Base-by-base conservation (phyloP, 2,113 vertebrate species). In the Ochotona curzoniae region DNA sequence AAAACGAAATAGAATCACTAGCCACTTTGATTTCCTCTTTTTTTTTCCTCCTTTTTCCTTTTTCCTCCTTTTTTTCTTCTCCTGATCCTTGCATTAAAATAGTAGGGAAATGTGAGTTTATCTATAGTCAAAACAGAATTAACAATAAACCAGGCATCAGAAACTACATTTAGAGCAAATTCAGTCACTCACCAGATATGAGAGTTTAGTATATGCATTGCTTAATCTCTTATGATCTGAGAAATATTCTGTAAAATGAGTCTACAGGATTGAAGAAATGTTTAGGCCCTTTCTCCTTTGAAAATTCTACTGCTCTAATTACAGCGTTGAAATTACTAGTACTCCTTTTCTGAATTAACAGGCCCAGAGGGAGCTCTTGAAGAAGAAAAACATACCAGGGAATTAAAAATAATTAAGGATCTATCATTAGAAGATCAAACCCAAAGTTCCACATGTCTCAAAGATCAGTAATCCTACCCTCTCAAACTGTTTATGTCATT, bases 271-370 rank as follows among this genome's bases (percentile, higher is more conserved):
- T 80, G 79, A 74, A 64, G 32, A 61, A 82, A 49, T 14, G 2
- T 38, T 1, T 4, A 67, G 12, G 30, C 13, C 79, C 11, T 89
- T 94, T 87, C 54, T 28, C 89, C 14, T 35, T 51, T 91, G 32
- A 91, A 87, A 69, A 76, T 84, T 90, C 76, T 81, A 13, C 83
- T 89, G 49, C 5, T 93, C 76, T 18, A 89, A n/a, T 49, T 69
- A 69, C 44, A 28, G 69, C 44, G 38, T 12, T 76, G n/a, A 78
- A 88, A 69, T 81, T 35, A 83, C 8, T 14, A 82, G 26, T 57
- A 85, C 13, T 90, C 13, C 23, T 67, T 84, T 95, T 94, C 76
- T 71, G 9, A 94, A 86, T 14, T 57, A 85, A 57, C 17, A 80
- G 26, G 11, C 11, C 64, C 47, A 32, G 28, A 81, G 1, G 1